Conservation (phyloP, 2,888 invertebrate genomes). For the Morinoia aosen region DNA sequence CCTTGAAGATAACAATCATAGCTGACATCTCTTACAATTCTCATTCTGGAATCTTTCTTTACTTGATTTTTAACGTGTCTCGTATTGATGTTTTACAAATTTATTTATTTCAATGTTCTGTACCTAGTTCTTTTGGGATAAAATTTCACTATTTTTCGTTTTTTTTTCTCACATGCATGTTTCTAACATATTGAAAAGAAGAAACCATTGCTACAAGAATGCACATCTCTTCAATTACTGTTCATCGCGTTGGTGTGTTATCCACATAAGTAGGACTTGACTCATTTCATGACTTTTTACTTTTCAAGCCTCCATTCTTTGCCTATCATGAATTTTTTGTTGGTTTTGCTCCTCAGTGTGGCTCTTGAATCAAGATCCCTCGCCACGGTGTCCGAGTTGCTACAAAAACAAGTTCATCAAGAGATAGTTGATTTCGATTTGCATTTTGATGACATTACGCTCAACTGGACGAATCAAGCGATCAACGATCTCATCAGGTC, state of each 20-base stretch:
- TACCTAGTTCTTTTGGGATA: too few relatives aligned
- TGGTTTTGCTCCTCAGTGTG: constrained; percentile 53
- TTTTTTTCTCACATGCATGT: not conserved
- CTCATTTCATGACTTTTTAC: too few relatives aligned
- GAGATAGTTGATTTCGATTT: constrained; percentile 96
- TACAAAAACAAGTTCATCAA: constrained; percentile 82
- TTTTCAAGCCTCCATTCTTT: not conserved
- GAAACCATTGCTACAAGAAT: too few relatives aligned
- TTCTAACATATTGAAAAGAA: not conserved
- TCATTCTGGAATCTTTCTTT: too few relatives aligned
- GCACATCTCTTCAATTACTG: too few relatives aligned
- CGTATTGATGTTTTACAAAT: too few relatives aligned
- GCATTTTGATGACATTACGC: constrained; percentile 89
- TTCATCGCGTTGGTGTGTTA: not conserved
- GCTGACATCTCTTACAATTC: too few relatives aligned
- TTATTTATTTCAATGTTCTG: too few relatives aligned
- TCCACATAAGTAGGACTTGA: not conserved
- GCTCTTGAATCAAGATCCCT: constrained; percentile 59
- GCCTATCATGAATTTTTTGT: not conserved
- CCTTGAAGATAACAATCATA: too few relatives aligned
- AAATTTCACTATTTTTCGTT: not conserved
- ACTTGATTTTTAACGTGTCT: too few relatives aligned
- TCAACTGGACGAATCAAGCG: constrained; percentile 89
- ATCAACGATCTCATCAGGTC: constrained; percentile 75
- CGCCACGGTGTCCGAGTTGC: constrained; percentile 76